Percentiles rank a stretch among this genome's conserved stretches.
Evolutionary conservation across 2,888 invertebrate genomes (phyloP).

Genomic region (Galerucella nymphaeae): DNA sequence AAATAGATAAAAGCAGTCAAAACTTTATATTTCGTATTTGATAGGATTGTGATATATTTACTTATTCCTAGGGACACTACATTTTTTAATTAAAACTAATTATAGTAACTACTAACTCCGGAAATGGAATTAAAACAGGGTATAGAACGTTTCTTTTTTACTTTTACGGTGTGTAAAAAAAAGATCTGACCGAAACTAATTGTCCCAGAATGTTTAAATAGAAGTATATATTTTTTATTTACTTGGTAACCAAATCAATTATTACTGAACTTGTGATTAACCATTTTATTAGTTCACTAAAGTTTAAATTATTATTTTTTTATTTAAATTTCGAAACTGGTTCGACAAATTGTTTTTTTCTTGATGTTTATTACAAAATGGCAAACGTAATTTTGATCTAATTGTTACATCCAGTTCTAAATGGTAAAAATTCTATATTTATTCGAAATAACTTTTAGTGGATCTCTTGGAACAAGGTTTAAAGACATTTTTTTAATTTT

Average conservation of each 20-base stretch:
- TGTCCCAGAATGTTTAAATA: conserved; percentile 34
- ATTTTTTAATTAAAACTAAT: conserved; percentile 27
- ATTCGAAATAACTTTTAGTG: too few relatives aligned
- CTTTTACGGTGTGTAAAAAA: conserved; percentile 26
- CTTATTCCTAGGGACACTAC: conserved; percentile 35
- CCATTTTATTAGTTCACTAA: neutral
- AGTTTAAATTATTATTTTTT: neutral
- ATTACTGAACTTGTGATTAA: conserved; percentile 7
- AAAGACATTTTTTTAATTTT: too few relatives aligned
- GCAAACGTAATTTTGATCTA: too few relatives aligned
- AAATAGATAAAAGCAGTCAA: conserved; percentile 50
- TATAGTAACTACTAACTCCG: conserved; percentile 16
- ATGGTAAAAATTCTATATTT: neutral
- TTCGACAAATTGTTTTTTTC: neutral
- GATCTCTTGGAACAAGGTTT: too few relatives aligned
- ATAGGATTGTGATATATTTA: conserved; percentile 41
- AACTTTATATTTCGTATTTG: conserved; percentile 51
- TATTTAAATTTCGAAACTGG: neutral
- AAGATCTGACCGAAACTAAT: conserved; percentile 16
- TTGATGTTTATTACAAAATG: too few relatives aligned
- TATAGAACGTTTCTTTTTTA: conserved; percentile 25
- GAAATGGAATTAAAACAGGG: conserved; percentile 26
- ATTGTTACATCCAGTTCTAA: neutral
- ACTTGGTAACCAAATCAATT: conserved; percentile 14
- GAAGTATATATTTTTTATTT: conserved; percentile 26